Percentiles rank a stretch among this genome's conserved stretches.
Conservation (phyloP, 2,113 vertebrate species). For the Noctilio leporinus region DNA sequence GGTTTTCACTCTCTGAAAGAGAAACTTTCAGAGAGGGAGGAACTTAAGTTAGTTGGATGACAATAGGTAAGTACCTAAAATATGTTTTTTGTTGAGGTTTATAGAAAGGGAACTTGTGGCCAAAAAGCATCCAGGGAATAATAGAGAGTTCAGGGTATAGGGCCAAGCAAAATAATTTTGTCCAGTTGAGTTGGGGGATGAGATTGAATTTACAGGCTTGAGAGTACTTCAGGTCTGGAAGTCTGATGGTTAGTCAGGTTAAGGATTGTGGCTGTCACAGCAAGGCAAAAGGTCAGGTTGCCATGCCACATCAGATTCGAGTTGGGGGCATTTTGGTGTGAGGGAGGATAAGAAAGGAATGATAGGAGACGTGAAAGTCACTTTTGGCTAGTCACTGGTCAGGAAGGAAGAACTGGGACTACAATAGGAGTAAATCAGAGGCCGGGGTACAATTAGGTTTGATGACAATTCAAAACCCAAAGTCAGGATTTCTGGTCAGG, state of each 20-base stretch:
- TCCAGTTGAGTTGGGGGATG: background rate
- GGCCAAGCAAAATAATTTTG: background rate
- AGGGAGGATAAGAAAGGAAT: background rate
- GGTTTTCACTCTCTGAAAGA: background rate
- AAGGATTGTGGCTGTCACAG: background rate
- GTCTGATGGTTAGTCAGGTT: background rate
- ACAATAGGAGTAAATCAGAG: background rate
- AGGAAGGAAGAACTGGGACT: background rate
- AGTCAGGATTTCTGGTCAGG: no score
- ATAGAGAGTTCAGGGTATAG: background rate
- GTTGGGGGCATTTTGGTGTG: background rate
- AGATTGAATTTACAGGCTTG: background rate
- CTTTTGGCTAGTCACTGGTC: background rate
- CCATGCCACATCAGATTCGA: background rate
- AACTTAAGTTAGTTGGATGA: background rate
- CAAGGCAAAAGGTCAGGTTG: background rate
- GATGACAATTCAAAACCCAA: background rate
- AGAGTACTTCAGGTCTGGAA: background rate
- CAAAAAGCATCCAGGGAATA: background rate
- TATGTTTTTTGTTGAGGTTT: background rate
- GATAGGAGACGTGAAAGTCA: background rate
- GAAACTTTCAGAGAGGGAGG: background rate
- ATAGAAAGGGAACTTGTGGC: slow-evolving; percentile 1
- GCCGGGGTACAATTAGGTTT: background rate
- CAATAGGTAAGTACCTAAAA: slow-evolving; percentile 9